A percentile compares a stretch with the other conserved stretches of the same genome.
phyloP scores from a whole-genome alignment of 2,113 vertebrate genomes.

The Bombycilla garrulus region DNA sequence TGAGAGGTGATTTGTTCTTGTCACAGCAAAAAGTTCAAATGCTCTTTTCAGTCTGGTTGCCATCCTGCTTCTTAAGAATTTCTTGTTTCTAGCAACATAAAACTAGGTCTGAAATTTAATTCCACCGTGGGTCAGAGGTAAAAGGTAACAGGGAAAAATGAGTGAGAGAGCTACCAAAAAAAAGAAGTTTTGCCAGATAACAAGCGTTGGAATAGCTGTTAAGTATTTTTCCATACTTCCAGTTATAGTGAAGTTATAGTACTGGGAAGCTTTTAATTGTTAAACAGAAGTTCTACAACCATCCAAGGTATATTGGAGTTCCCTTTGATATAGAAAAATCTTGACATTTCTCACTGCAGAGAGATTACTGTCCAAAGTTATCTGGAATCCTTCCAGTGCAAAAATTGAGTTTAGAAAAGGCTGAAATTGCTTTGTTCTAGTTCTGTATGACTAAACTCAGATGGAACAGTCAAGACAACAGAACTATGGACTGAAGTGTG shows the following conservation, averaged over 20 bases:
- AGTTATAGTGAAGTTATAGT: background rate
- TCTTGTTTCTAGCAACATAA: background rate
- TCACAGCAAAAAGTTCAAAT: background rate
- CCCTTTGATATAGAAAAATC: background rate
- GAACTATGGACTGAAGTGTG: background rate
- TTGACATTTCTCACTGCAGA: background rate
- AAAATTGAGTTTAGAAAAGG: background rate
- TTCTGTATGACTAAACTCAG: background rate
- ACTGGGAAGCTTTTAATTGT: conserved; percentile 9
- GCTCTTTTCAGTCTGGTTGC: background rate
- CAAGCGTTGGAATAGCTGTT: background rate
- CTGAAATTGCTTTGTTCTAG: conserved; percentile 9
- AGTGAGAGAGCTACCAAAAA: background rate
- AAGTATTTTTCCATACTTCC: background rate
- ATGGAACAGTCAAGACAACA: background rate
- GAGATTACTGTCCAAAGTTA: background rate
- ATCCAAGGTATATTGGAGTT: background rate
- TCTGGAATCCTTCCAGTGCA: background rate
- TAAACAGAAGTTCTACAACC: background rate
- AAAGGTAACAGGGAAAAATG: background rate
- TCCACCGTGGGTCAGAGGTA: background rate
- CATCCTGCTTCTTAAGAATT: background rate
- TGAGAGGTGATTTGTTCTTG: background rate
- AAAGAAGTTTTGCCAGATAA: background rate
- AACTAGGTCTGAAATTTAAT: background rate